These are phyloP conservation scores for Clarias batrachus DNA, from an alignment of 2,113 vertebrate genomes.

Conservation along the genomic window DNA sequence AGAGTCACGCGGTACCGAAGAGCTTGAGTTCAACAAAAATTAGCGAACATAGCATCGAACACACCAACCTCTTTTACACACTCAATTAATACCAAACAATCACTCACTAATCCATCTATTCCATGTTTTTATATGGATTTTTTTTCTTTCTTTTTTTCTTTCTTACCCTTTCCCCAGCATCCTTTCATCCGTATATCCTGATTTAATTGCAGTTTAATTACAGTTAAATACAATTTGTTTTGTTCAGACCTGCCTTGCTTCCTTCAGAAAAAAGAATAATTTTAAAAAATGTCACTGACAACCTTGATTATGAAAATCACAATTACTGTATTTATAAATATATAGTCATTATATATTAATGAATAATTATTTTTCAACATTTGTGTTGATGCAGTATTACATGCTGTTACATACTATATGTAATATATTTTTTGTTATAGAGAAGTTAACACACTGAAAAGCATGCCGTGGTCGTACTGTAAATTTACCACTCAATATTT, in stretches of 20 bases:
- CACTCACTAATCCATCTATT: neutral
- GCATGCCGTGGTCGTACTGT: neutral
- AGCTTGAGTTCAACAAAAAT: neutral
- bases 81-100: neutral
- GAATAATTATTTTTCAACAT: neutral
- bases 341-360: neutral
- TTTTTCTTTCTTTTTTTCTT: neutral
- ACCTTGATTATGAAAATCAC: neutral
- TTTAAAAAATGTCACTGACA: neutral
- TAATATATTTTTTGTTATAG: neutral
- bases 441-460: neutral
- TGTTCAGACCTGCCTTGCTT: neutral
- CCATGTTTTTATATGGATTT: neutral
- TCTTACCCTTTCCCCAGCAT: neutral
- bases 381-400: neutral
- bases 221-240: neutral
- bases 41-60: neutral
- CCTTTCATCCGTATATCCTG: neutral
- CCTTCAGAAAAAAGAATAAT: neutral
- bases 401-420: neutral
- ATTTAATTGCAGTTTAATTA: neutral
- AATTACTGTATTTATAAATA: neutral
- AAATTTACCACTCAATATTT: neutral
- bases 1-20: conserved; percentile 22
- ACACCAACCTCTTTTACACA: neutral